Conservation (phyloP, 1,140 invertebrate genomes). For the Listronotus bonariensis region DNA sequence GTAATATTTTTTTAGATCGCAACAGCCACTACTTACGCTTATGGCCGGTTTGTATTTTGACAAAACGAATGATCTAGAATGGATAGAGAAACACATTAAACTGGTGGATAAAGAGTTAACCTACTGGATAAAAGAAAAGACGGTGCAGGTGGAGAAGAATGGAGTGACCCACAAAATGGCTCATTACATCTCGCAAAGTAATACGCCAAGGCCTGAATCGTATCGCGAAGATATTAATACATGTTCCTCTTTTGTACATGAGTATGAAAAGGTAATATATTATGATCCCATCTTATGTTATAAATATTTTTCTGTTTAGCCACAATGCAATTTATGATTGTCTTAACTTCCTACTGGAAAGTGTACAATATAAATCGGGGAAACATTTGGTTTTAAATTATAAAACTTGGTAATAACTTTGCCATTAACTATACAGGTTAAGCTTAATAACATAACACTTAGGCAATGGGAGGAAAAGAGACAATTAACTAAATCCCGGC, state of each 20-base stretch:
- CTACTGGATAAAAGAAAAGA: constrained; percentile 67
- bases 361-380: no score
- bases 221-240: constrained; percentile 65
- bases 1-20: constrained; percentile 64
- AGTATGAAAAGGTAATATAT: constrained; percentile 18
- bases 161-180: constrained; percentile 64
- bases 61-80: constrained; percentile 67
- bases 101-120: constrained; percentile 71
- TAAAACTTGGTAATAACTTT: no score
- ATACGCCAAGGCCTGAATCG: constrained; percentile 78
- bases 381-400: no score
- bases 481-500: no score
- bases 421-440: no score
- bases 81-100: constrained; percentile 63
- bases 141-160: constrained; percentile 60
- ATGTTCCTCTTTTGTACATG: constrained; percentile 37
- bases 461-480: no score
- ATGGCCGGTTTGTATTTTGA: constrained; percentile 77
- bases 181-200: constrained; percentile 63
- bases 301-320: neutral
- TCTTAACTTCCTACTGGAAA: no score
- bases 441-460: no score
- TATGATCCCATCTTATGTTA: neutral
- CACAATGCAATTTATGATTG: neutral
- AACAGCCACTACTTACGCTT: constrained; percentile 77